Evolutionary conservation across 1,140 invertebrate species (phyloP).

Genomic region (Venturia canescens): DNA sequence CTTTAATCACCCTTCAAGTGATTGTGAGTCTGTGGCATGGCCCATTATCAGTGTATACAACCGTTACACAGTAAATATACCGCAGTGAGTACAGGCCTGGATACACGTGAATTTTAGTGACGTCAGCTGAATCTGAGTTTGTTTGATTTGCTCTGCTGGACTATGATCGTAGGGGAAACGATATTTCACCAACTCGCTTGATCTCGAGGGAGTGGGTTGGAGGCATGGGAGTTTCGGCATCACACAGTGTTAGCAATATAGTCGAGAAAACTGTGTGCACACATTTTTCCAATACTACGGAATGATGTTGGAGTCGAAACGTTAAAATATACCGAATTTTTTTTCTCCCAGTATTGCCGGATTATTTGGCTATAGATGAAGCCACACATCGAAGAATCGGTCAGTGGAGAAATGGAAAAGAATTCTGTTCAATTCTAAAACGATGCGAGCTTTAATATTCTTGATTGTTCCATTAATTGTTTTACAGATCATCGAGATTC

Average conservation of each 20-base stretch:
- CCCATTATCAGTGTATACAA: not conserved
- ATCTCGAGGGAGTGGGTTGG: not conserved
- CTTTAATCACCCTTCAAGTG: not conserved
- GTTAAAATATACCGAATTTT: too few relatives aligned
- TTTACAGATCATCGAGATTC: too few relatives aligned
- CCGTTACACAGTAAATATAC: not conserved
- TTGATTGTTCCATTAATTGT: too few relatives aligned
- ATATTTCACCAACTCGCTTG: not conserved
- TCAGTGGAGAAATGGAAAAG: too few relatives aligned
- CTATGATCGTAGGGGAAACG: not conserved
- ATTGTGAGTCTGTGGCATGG: not conserved
- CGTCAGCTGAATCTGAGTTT: not conserved
- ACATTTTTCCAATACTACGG: too few relatives aligned
- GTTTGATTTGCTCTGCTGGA: not conserved
- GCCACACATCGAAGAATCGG: too few relatives aligned
- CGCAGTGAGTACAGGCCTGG: not conserved
- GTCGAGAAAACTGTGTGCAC: too few relatives aligned
- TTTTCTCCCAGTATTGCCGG: too few relatives aligned
- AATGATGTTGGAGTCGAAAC: too few relatives aligned
- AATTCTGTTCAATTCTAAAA: too few relatives aligned
- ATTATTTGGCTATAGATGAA: too few relatives aligned
- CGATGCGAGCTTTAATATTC: too few relatives aligned
- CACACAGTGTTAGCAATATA: not conserved
- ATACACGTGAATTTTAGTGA: not conserved
- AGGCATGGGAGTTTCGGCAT: not conserved